These are phyloP conservation scores for Volucella inflata DNA, from an alignment of 2,888 invertebrate genomes.

Conservation along the genomic window DNA sequence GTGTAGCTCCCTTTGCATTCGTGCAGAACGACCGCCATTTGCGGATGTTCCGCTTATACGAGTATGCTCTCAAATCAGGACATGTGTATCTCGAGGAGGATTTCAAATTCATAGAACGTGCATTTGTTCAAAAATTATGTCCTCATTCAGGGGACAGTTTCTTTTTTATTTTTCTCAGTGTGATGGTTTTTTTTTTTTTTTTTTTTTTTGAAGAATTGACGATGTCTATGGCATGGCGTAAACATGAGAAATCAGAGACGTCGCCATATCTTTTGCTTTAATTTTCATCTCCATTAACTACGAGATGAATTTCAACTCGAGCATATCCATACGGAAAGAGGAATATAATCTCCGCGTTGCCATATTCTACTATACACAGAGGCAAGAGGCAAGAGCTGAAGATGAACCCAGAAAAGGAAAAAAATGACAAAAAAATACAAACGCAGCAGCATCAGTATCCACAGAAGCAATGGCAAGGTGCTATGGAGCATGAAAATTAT, in stretches of 20 bases:
- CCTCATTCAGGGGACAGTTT: conserved; percentile 28
- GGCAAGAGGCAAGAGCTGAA: conserved; percentile 21
- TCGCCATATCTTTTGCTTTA: conserved; percentile 71
- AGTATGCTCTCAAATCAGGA: conserved; percentile 69
- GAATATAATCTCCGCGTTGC: conserved; percentile 67
- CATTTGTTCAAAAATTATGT: conserved; percentile 60
- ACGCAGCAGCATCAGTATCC: conserved; percentile 36
- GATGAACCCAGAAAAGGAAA: background rate
- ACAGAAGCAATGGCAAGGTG: conserved; percentile 78
- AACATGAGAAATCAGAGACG: conserved; percentile 72
- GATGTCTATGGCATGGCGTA: conserved; percentile 40
- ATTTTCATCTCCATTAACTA: conserved; percentile 76
- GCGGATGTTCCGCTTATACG: conserved; percentile 47
- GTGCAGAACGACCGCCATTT: conserved; percentile 19
- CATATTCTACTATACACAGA: conserved; percentile 26
- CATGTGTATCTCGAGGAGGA: conserved; percentile 66
- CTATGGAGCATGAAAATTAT: conserved; percentile 82
- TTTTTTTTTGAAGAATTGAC: conserved; percentile 21
- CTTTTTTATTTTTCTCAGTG: background rate
- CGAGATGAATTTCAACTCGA: conserved; percentile 72
- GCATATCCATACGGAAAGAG: conserved; percentile 72
- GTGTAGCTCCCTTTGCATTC: conserved; percentile 19
- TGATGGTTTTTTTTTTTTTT: background rate
- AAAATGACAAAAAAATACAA: conserved; percentile 45
- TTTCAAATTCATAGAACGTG: conserved; percentile 48